A percentile compares a stretch with the other conserved stretches of the same genome.
Conservation (phyloP, 53 echinoderm and acorn worm species). For the Antedon mediterranea region DNA sequence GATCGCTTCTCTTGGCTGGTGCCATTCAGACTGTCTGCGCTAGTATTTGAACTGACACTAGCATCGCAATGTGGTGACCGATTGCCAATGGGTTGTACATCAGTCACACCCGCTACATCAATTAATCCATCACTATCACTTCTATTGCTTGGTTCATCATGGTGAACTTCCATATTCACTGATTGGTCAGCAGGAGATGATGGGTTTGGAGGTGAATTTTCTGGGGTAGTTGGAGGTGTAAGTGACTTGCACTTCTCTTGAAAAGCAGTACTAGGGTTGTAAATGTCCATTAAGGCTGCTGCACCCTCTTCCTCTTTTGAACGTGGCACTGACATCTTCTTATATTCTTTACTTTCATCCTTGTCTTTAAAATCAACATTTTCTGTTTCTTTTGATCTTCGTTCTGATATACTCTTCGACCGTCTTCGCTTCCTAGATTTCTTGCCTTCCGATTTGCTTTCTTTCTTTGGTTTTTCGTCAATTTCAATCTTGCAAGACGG, state of each 20-base stretch:
- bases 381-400: conserved; percentile 21
- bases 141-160: conserved; percentile 14
- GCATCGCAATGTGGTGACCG: not conserved
- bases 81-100: not conserved
- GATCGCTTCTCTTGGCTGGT: not conserved
- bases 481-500: not conserved
- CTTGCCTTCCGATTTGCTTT: not conserved
- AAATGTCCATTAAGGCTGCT: not conserved
- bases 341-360: conserved; percentile 40
- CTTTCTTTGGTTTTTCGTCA: not conserved
- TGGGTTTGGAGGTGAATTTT: conserved; percentile 38
- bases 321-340: not conserved
- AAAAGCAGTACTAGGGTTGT: conserved; percentile 6
- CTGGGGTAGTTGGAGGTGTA: conserved; percentile 92
- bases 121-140: conserved; percentile 64
- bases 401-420: conserved; percentile 4
- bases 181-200: conserved; percentile 46
- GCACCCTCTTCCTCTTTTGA: not conserved
- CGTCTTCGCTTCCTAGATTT: conserved; percentile 5
- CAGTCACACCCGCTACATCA: conserved; percentile 44
- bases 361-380: conserved; percentile 43
- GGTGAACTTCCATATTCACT: not conserved
- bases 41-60: conserved; percentile 5
- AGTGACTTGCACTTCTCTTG: conserved; percentile 11
- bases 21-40: conserved; percentile 13